Evolutionary conservation across 2,888 invertebrate genomes (phyloP), one percentile per base, ranked within the genome.

Genomic region (Lysandra bellargus): DNA sequence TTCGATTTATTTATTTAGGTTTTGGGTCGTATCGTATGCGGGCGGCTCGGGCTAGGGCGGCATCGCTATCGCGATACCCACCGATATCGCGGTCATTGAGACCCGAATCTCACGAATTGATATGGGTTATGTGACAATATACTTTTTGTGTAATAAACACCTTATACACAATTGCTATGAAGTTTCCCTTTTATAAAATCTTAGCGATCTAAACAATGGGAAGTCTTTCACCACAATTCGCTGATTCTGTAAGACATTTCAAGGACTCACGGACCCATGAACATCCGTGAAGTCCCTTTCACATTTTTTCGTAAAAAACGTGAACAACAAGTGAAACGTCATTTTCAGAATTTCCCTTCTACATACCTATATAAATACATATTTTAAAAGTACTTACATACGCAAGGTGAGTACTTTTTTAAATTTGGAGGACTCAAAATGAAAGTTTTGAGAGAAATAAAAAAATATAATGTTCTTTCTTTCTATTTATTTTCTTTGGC

Each of bases 401-500:
- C 4, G 23, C 30, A 64, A 64, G 6, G 30, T 69, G 3, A 12
- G 30, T 33, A 14, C 12, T 33, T 69, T 33, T 33, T 69, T 33
- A 4, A 69, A 23, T 9, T 69, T 30, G 12, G 4, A 23, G 30
- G 30, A 12, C 12, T 33, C 2, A 14, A 69, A 30, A 69, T 69
- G 3, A 69, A 69, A 73, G 40, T 7, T 17, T 74, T 1, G 4
- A 40, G 74, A 74, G n/a, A 64, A n/a, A 75, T 23, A 6, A 33
- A 80, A 85, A 86, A 83, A 85, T 83, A 82, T 61, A 80, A 57
- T 79, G 81, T 69, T 81, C 82, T 84, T 87, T 88, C 88, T 87
- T 89, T 91, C 89, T 92, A 91, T 92, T 88, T 90, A 90, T 92
- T 93, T 89, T 88, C 88, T 90, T 90, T 88, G 88, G 88, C 90